Evolutionary conservation across 2,797 vertebrate genomes (phyloP), one percentile per base, ranked within the genome.

Genomic region (Lates japonicus): DNA sequence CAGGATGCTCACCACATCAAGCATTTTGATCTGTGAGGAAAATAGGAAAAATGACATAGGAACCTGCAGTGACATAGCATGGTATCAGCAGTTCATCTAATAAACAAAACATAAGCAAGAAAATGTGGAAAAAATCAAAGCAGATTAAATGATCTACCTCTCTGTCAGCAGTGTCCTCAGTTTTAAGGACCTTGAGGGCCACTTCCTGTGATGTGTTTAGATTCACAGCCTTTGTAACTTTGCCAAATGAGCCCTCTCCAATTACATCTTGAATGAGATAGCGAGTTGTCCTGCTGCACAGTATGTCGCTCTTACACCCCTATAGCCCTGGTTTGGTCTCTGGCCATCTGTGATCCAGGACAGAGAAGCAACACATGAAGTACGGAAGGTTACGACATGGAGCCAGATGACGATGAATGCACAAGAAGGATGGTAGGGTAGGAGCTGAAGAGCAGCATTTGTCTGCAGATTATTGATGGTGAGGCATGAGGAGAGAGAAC

Each of bases 111-210:
- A 7, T 9, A 49, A 49, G 17, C 33, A 14, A 17, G 3, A 63
- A 49, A n/a, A n/a, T 11, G 20, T 49, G 48, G 11, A n/a, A n/a
- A 49, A 20, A 29, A 3, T 48, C 46, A 5, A 51, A 52, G 22
- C 1, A 2, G 22, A 9, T 52, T 11, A 52, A 49, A 46, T 17
- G 2, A 59, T 20, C 2, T 22, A 77, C 66, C 58, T 70, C 59
- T 68, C n/a, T 67, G 29, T 11, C 1, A 42, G 25, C 0, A n/a
- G 16, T 35, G 1, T 51, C 6, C 6, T 57, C 22, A 7, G 0
- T 19, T 25, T 49, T 54, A 0, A 63, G 14, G 14, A 69, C 14
- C 41, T 74, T 58, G 2, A 80, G 2, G 41, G 78, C 65, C 7
- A 70, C 42, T 0, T 48, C 1, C 33, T 64, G 2, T 14, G 25